Conservation (phyloP, 2,113 vertebrate genomes). For the Microcebus lehilahytsara region DNA sequence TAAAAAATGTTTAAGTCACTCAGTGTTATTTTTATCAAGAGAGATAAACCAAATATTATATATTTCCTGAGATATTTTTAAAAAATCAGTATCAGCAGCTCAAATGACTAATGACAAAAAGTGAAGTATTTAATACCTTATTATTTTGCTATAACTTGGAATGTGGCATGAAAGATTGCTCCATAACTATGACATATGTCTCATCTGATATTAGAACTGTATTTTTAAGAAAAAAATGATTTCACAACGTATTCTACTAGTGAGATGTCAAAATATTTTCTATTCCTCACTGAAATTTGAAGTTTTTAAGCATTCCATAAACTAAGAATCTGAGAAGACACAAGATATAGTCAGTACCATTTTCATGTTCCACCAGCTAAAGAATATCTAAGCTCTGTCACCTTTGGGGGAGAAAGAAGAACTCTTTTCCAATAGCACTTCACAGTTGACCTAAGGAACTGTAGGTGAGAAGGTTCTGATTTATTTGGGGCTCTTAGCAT, state of each 20-base stretch:
- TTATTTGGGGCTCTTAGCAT: neutral
- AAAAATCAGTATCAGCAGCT: neutral
- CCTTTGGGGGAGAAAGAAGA: neutral
- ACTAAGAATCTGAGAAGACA: constrained; percentile 17
- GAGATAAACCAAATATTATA: neutral
- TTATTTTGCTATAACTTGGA: constrained; percentile 26
- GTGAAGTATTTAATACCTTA: neutral
- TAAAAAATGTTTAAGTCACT: neutral
- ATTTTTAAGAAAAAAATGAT: constrained; percentile 29
- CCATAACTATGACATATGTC: neutral
- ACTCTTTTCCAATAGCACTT: neutral
- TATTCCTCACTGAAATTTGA: constrained; percentile 28
- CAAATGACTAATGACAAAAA: neutral
- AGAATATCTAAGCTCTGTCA: neutral
- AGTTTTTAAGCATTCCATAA: constrained; percentile 1
- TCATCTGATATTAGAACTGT: neutral
- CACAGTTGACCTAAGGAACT: neutral
- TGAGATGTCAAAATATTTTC: constrained; percentile 44
- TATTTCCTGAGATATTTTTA: constrained; percentile 2
- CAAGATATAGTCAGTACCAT: neutral
- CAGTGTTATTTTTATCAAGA: neutral
- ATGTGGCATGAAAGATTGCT: neutral
- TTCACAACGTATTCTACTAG: constrained; percentile 25
- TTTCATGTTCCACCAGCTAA: constrained; percentile 6
- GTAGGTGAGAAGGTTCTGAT: neutral